Evolutionary conservation across 2,888 invertebrate genomes (phyloP), one percentile per base, ranked within the genome.

Genomic region (Coenonympha glycerion): DNA sequence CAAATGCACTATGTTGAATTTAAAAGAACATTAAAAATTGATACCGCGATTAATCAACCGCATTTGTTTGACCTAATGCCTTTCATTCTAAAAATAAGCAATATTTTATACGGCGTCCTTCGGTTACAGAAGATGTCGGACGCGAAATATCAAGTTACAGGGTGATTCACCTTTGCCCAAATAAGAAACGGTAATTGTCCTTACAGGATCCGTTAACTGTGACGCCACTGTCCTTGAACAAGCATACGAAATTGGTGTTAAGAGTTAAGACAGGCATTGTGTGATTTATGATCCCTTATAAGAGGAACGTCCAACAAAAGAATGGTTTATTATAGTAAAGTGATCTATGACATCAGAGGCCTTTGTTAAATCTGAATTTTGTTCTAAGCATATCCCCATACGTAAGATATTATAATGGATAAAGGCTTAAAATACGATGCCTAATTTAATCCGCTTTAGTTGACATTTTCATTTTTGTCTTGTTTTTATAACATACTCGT

Each of bases 301-400:
- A 65, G 67, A 65, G 55, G 57, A 59, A 56, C 63, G 55, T 63
- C 65, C 59, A 68, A 77, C 71, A 77, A 79, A 69, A 67, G 68
- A 72, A 71, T 70, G 62, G 64, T 69, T 69, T 66, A 68, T 65
- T 69, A 68, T 69, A 73, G 64, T 59, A 61, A 53, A 62, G 56
- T 76, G 76, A 83, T 77, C 78, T 80, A 81, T 84, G 79, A 81
- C 73, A 76, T 81, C 76, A 81, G 60, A 64, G 64, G 64, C 3
- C 15, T 31, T 15, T 15, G 2, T 33, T n/a, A n/a, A n/a, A n/a
- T n/a, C n/a, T n/a, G n/a, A n/a, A n/a, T n/a, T n/a, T n/a, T n/a
- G n/a, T n/a, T n/a, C n/a, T n/a, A n/a, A n/a, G n/a, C n/a, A n/a
- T n/a, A n/a, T n/a, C n/a, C n/a, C n/a, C n/a, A n/a, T n/a, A n/a